Evolutionary conservation across 2,888 invertebrate species (phyloP), one percentile per base, ranked within the genome.

Genomic region (Antheraea yamamai): DNA sequence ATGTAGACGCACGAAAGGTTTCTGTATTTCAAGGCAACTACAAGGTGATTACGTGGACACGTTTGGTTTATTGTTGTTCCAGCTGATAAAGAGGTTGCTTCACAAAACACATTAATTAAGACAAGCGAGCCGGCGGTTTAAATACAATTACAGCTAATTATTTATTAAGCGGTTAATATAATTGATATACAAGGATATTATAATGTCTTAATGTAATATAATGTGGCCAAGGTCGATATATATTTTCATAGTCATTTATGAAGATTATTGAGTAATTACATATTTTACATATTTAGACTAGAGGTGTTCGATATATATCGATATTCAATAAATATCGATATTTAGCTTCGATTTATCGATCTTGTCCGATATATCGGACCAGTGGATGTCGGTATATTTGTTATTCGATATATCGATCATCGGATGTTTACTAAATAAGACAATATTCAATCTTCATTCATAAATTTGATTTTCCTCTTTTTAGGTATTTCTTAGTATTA

Each of bases 1-100:
- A 61, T n/a, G n/a, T 26, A 74, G 76, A 73, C 51, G 75, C 58
- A 51, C 18, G 66, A 39, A 68, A 55, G 66, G 75, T 74, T 75
- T 52, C 10, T 72, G 51, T 39, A 68, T 73, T 75, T n/a, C 75
- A 73, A 75, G 73, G 73, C 64, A 23, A 71, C 23, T 58, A 66
- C 66, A 55, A 75, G 73, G 72, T 75, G n/a, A 20, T 52, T 47
- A 55, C 52, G 72, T 72, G 51, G 55, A n/a, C n/a, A 73, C 55
- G 23, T 73, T 30, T 66, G 64, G 70, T 18, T 39, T 39, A 70
- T 70, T 70, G 70, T 70, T 70, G n/a, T 39, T 70, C n/a, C 70
- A 70, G 39, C n/a, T 70, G 39, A 39, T 70, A 70, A 70, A n/a
- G 39, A 20, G 39, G 39, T 70, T 39, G 70, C 70, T 70, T 70